These are phyloP conservation scores for Nomada hirtipes DNA, from an alignment of 2,888 invertebrate species.

Conservation along the genomic window DNA sequence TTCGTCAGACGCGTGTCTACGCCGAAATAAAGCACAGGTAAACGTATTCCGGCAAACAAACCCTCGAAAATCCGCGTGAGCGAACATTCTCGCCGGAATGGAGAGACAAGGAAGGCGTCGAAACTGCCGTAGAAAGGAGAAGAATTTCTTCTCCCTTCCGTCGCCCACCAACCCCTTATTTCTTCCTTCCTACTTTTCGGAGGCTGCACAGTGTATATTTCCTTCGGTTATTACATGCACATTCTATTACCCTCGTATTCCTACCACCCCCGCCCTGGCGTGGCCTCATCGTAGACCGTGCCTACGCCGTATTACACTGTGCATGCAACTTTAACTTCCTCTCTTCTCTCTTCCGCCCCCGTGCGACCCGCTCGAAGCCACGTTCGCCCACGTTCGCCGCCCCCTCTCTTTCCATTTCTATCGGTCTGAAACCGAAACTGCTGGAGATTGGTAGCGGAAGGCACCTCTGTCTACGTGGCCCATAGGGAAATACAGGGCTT, in stretches of 20 bases:
- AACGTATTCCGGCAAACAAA: constrained; percentile 47
- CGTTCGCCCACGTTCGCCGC: constrained; percentile 41
- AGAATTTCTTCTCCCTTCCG: constrained; percentile 35
- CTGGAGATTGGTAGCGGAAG: constrained; percentile 70
- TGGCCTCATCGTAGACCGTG: constrained; percentile 19
- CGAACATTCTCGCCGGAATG: constrained; percentile 25
- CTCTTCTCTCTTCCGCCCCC: neutral
- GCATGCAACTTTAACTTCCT: constrained; percentile 72
- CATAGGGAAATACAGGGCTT: constrained; percentile 80
- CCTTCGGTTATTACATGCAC: constrained; percentile 80
- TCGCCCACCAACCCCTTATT: constrained; percentile 28
- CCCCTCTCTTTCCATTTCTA: constrained; percentile 54
- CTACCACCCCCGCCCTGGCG: constrained; percentile 59
- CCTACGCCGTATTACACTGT: constrained; percentile 61
- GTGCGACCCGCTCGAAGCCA: constrained; percentile 40
- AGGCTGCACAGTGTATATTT: constrained; percentile 70
- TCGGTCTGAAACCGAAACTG: constrained; percentile 70
- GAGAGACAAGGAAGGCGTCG: neutral
- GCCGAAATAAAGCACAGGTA: constrained; percentile 46
- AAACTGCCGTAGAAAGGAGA: neutral
- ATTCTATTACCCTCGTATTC: constrained; percentile 77
- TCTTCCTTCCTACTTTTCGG: constrained; percentile 63
- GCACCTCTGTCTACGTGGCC: constrained; percentile 72
- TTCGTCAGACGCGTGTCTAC: constrained; percentile 49
- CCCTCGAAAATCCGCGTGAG: constrained; percentile 42